Base-by-base conservation (phyloP, 2,888 invertebrate genomes). In the Halictus quadricinctus region DNA sequence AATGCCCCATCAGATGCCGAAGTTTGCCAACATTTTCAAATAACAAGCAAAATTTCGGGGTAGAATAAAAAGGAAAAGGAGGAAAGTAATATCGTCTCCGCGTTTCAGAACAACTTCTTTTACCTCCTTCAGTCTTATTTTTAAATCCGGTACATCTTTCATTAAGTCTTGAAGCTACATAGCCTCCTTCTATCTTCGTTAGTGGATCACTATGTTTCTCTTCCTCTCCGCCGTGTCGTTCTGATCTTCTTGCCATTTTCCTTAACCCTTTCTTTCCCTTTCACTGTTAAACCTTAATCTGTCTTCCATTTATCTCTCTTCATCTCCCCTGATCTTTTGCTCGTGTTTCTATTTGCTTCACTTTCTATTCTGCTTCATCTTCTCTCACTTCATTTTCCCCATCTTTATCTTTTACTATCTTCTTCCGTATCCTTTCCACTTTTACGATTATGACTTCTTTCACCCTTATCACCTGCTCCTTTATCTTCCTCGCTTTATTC, bases 1-100 rank as follows among this genome's bases (percentile, higher is more conserved):
- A 64, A 64, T 8, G 64, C 8, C 6, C 64, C 18, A 64, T 64
- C 29, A 8, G 29, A 64, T 64, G 29, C 7, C 18, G 64, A 64
- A 64, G 64, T 64, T 64, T 1, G 18, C 64, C 64, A 64, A 18
- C 64, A 64, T 64, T 64, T 64, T 64, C 29, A 64, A 64, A 64
- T 64, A 64, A 64, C 29, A 64, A 29, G 29, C 29, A 29, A 25
- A 29, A 64, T 64, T 64, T 64, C 29, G 29, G 18, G 29, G 29
- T 29, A 12, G 58, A n/a, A 58, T 29, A 64, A 29, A 29, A 18
- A 7, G 29, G 29, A 29, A 64, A 18, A 29, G 29, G 18, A 64
- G 29, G 18, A 15, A 29, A 29, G 64, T 29, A 29, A 29, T 25
- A 29, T 2, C 15, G 64, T 64, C 64, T 18, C 29, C 29, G 15